Evolutionary conservation across 2,888 invertebrate species (phyloP).

Genomic region (Onchidella celtica): DNA sequence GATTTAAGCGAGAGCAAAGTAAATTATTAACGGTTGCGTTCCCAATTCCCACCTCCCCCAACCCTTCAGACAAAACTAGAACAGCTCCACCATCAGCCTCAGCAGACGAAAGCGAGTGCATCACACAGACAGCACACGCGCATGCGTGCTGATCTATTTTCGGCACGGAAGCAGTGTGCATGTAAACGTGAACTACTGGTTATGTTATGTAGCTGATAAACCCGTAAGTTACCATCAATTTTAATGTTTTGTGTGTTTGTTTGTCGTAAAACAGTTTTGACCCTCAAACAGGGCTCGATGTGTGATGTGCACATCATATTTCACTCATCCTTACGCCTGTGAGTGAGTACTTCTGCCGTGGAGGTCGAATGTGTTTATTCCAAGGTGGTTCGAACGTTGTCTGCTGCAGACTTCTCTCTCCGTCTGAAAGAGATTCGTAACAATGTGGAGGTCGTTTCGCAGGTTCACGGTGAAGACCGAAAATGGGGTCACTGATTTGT

Average conservation of each 20-base stretch:
- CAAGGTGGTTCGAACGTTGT: constrained; percentile 35
- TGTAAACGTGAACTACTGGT: not conserved
- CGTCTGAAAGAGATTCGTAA: not conserved
- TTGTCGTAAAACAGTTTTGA: too few relatives aligned
- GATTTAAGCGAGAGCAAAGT: not conserved
- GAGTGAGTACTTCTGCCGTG: not conserved
- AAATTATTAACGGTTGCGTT: too few relatives aligned
- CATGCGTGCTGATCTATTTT: not conserved
- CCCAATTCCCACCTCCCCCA: too few relatives aligned
- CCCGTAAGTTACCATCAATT: too few relatives aligned
- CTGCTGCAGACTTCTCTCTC: not conserved
- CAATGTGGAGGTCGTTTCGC: not conserved
- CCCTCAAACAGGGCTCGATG: too few relatives aligned
- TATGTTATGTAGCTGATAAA: too few relatives aligned
- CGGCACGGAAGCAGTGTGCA: not conserved
- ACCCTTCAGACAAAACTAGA: too few relatives aligned
- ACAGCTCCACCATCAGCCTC: too few relatives aligned
- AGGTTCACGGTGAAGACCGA: not conserved
- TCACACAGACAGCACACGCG: not conserved
- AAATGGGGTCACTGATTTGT: not conserved
- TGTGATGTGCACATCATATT: too few relatives aligned
- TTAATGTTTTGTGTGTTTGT: too few relatives aligned
- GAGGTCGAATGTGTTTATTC: constrained; percentile 38
- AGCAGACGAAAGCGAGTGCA: too few relatives aligned
- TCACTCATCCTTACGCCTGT: too few relatives aligned